These are phyloP conservation scores for Tipula lateralis DNA, from an alignment of 2,888 invertebrate genomes.

Conservation along the genomic window DNA sequence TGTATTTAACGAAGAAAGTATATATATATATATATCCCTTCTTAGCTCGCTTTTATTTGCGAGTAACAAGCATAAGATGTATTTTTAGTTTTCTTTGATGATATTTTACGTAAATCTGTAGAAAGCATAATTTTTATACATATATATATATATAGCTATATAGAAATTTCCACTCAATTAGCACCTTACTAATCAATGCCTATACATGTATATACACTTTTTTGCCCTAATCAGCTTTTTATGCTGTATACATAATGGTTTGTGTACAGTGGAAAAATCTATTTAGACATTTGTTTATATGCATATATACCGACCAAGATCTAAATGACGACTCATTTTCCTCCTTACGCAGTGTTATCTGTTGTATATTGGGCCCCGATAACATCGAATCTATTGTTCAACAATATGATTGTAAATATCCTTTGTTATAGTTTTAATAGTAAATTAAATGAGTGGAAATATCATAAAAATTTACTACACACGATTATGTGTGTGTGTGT, in stretches of 20 bases:
- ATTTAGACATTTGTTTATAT: not conserved
- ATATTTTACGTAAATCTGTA: not conserved
- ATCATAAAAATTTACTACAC: not conserved
- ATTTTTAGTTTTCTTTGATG: constrained; percentile 19
- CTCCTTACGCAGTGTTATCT: not conserved
- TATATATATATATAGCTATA: too few species aligned
- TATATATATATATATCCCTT: not conserved
- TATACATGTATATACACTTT: too few species aligned
- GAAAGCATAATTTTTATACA: too few species aligned
- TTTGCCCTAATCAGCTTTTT: not conserved
- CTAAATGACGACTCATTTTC: not conserved
- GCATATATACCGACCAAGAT: not conserved
- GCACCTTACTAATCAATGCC: not conserved
- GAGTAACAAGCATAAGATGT: not conserved
- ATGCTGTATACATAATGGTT: not conserved
- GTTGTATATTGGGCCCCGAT: not conserved
- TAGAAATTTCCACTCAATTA: constrained; percentile 4
- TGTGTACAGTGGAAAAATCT: not conserved
- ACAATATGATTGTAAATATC: not conserved
- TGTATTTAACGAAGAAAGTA: not conserved
- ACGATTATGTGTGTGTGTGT: too few species aligned
- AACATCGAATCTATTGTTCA: not conserved
- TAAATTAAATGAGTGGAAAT: not conserved
- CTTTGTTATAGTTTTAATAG: not conserved
- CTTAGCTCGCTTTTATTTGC: not conserved